Evolutionary conservation across 1,140 invertebrate species (phyloP).

Genomic region (Calephelis virginiensis): DNA sequence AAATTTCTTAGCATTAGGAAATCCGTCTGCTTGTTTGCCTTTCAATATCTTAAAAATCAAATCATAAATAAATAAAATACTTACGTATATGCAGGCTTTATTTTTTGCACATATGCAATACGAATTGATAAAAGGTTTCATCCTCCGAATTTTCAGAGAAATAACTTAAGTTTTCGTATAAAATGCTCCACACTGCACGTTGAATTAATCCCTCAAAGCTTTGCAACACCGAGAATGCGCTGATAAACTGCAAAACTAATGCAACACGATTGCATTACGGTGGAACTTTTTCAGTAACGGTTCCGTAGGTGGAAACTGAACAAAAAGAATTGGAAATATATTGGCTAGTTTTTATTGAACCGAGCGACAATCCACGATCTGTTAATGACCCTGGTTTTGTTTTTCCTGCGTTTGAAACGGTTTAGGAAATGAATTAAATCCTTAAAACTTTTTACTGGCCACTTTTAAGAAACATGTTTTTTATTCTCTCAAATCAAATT

Average conservation of each 20-base stretch:
- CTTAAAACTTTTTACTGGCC: no score
- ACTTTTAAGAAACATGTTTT: no score
- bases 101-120: no score
- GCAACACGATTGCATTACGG: conserved; percentile 71
- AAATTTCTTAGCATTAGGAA: no score
- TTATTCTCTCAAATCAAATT: no score
- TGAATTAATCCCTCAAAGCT: conserved; percentile 72
- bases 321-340: conserved; percentile 63
- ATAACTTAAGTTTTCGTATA: conserved; percentile 28
- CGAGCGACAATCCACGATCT: conserved; percentile 49
- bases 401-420: background rate
- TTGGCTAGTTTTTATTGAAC: conserved; percentile 50
- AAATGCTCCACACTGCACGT: conserved; percentile 41
- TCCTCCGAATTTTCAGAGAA: conserved; percentile 18
- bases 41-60: no score
- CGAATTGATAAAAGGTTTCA: conserved; percentile 20
- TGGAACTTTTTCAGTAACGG: conserved; percentile 72
- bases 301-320: conserved; percentile 51
- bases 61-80: no score
- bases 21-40: no score
- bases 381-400: conserved; percentile 54
- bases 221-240: conserved; percentile 46
- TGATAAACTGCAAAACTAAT: conserved; percentile 73
- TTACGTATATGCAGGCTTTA: no score
- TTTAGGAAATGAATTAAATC: no score